Evolutionary conservation across 2,113 vertebrate species (phyloP), one percentile per base, ranked within the genome.

Genomic region (Pollimyrus isidori): DNA sequence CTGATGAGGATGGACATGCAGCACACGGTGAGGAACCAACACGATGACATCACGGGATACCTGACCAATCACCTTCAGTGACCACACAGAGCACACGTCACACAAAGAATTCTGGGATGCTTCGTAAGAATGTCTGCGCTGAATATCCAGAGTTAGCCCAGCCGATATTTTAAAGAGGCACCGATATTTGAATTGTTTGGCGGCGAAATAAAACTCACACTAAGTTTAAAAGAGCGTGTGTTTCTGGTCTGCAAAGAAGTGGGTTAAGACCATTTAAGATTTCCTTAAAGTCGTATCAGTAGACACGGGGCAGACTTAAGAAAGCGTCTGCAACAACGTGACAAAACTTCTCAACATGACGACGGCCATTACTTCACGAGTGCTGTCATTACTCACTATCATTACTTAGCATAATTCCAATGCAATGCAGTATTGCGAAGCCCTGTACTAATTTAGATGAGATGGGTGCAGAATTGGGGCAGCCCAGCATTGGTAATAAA

Each of bases 401-500:
- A 30, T 86, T 30, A 65, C 30, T 42, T 87, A 46, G 56, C 35
- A 87, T 58, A 87, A 87, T 62, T 87, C 42, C 35, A 46, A 10
- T 65, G 35, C 35, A 35, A 87, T 87, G 53, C 87, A 87, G 21
- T 58, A 58, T 45, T 87, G 21, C 3, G 86, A 15, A 87, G 30
- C 30, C 15, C 52, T 19, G 35, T 39, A 42, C 49, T 15, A 35
- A 53, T 87, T 56, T 53, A 53, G n/a, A 52, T 21, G 49, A 53
- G 50, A 87, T 39, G 86, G 30, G 49, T 87, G 50, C 86, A 58
- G 46, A 52, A 86, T 30, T 52, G 26, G 45, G 49, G 46, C 46
- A 87, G 35, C 35, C 30, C 53, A 87, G 35, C 53, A 89, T 91
- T 90, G 88, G 89, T 46, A 88, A 90, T 88, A 93, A 92, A 90